Evolutionary conservation across 92 coral and sea anemone species (phyloP), one percentile per base, ranked within the genome.

Genomic region (Paramuricea clavata): DNA sequence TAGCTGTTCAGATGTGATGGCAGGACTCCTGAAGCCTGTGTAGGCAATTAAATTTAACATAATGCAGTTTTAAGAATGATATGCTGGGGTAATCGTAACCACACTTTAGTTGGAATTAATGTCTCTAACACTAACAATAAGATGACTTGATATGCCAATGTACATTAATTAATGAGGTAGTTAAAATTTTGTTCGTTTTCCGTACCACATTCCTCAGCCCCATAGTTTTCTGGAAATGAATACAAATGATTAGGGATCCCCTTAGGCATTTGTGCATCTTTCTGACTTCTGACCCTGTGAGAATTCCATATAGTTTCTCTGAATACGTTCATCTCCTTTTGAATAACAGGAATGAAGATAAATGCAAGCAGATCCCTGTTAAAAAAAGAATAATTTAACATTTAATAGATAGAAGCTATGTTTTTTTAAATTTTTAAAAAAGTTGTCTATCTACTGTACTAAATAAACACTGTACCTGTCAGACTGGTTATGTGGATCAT

Each of bases 401-500:
- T n/a, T n/a, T n/a, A n/a, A n/a, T 13, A 52, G 3, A 17, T 39
- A 39, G 44, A 39, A 39, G 4, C 10, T 10, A 52, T 52, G 3
- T 52, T 52, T 13, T 13, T 13, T 21, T 6, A 43, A 68, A 65
- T 28, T 36, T 22, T 13, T 17, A 25, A 28, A 13, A 5, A 23
- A 68, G 26, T 28, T 19, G 41, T 68, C 26, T 6, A n/a, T n/a
- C n/a, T n/a, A n/a, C 8, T 65, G 73, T 28, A 65, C 5, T 28
- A 13, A 22, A 28, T 21, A 49, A 10, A 72, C 47, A 19, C 49
- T 11, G 49, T 74, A 74, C 80, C 80, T 74, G 32, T 74, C 80
- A 74, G 52, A 12, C 33, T 74, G 56, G 28, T 74, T 74, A 34
- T 74, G 39, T 36, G 81, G 81, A 75, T 75, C 81, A 32, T 75